Evolutionary conservation across 2,797 vertebrate genomes (phyloP), one percentile per base, ranked within the genome.

Genomic region (Urosaurus nigricauda): DNA sequence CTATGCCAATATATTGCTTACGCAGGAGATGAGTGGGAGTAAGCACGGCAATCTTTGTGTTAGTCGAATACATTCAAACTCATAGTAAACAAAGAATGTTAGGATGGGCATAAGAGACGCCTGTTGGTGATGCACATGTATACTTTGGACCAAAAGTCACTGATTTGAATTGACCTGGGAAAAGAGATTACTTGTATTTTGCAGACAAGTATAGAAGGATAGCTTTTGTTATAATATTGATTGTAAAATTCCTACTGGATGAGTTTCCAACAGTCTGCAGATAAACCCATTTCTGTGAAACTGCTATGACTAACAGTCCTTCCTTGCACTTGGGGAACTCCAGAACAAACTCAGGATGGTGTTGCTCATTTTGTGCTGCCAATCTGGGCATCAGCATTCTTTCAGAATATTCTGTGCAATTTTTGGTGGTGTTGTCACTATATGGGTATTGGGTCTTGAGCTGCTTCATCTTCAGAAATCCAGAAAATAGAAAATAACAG

Each of bases 1-100:
- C 95, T 97, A 97, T 97, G 97, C 97, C 97, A 97, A 96, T 0
- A 90, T 93, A 96, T 97, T 96, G 94, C 92, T 95, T 96, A 95
- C 96, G 96, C 96, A 95, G 95, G 96, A 97, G 94, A 94, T 94
- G 84, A 93, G 92, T 94, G 96, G 95, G 95, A 97, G 92, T 91
- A 93, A 95, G 95, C 92, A 87, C 93, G 95, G 95, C 94, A 95
- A 94, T 93, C 96, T 94, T 94, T 95, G 95, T 95, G 93, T 93
- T 94, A 95, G 95, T 70, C 74, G 0, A 96, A 96, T 94, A 94
- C 93, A 95, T 95, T 95, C 94, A 95, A 89, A 84, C 94, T 91
- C 90, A 95, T 93, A 89, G 93, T 94, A 94, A 94, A 95, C 92
- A 95, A 90, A 93, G 93, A 94, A 93, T 92, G 93, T 90, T 91